phyloP scores from a whole-genome alignment of 1,140 invertebrate species.

The Monomorium pharaonis region DNA sequence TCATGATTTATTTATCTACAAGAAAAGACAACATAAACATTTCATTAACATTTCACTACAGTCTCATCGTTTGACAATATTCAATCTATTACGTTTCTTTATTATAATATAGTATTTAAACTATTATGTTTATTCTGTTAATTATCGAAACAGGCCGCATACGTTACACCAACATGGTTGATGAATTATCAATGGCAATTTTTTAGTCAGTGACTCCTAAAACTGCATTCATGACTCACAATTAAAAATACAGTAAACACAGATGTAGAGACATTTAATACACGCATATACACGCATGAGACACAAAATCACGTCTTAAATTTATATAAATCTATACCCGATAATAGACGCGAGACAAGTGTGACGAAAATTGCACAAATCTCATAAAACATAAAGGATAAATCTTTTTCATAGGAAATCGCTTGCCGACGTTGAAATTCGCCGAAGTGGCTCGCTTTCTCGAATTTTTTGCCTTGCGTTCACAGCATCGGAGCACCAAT shows the following conservation, averaged over 20 bases:
- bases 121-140: neutral
- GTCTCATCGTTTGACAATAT: neutral
- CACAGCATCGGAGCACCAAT: neutral
- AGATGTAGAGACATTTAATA: neutral
- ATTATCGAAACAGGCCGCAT: neutral
- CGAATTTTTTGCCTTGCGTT: neutral
- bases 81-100: neutral
- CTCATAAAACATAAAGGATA: neutral
- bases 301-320: neutral
- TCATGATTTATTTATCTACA: slow-evolving; percentile 87
- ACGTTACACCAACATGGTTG: slow-evolving; percentile 26
- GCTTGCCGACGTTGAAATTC: neutral
- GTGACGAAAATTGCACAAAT: neutral
- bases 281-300: neutral
- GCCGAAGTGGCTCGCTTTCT: neutral
- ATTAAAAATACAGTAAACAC: neutral
- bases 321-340: neutral
- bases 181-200: neutral
- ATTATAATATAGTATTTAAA: neutral
- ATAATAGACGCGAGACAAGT: neutral
- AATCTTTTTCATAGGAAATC: neutral
- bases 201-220: neutral
- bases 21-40: slow-evolving; percentile 62
- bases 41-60: slow-evolving; percentile 22
- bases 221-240: neutral